Evolutionary conservation across 2,888 invertebrate species (phyloP), one percentile per base, ranked within the genome.

Genomic region (Priocnemis perturbator): DNA sequence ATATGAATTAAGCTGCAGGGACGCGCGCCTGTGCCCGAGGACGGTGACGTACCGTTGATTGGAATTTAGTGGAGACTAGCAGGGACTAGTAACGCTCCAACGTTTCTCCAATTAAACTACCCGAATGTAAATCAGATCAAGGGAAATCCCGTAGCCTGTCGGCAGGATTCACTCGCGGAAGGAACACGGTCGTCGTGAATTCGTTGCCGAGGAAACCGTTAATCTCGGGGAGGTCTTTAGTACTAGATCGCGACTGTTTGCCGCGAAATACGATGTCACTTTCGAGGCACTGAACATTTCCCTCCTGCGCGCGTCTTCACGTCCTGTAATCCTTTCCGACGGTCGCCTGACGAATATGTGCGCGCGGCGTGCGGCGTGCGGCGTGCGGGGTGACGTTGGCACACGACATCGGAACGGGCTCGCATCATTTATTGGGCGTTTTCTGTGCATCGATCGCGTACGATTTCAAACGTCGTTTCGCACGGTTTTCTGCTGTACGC

Each of bases 81-180:
- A 5, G 19, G 50, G n/a, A 60, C 62, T 61, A 64, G 68, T 71
- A 64, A 60, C 73, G 67, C 60, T 66, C 60, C 66, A 26, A 4
- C 60, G 74, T 70, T 78, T 74, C 76, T 74, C 78, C 78, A 78
- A 78, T 78, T 78, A 78, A 78, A 72, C 76, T 63, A 63, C 69
- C 61, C 76, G 68, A 72, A 78, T 78, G 78, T 78, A 78, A 78
- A 78, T 78, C 76, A 74, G 74, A 68, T 69, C 58, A 58, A 66
- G 53, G 68, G 67, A 71, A 76, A 74, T 74, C 74, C 71, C 64
- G 61, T 59, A 67, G 62, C 66, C 66, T 72, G 76, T 71, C 71
- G 73, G 47, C 71, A 44, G 67, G 66, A 68, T 78, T 74, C 74
- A 67, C 69, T 63, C 71, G 75, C 67, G 61, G 55, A 71, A 67